These are phyloP conservation scores for Zosterops pallidus DNA, from an alignment of 2,113 vertebrate species.

Conservation along the genomic window DNA sequence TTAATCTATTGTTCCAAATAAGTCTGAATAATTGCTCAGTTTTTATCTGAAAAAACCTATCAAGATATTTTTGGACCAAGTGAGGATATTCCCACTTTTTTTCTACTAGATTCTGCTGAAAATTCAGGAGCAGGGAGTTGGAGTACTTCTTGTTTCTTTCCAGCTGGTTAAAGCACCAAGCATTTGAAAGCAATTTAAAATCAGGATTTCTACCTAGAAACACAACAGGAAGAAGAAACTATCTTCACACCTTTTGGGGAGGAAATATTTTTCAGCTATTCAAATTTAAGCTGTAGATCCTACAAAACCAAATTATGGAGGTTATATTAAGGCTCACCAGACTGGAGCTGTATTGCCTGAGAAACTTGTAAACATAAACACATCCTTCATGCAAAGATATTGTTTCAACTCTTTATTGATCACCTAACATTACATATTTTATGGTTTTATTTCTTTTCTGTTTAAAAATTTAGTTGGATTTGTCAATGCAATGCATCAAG, in stretches of 20 bases:
- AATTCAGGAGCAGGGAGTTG: not conserved
- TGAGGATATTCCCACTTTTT: not conserved
- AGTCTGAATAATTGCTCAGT: not conserved
- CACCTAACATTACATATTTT: not conserved
- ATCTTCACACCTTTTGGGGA: not conserved
- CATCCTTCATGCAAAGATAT: not conserved
- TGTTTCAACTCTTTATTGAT: not conserved
- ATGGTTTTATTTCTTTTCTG: not conserved
- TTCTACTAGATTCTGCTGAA: not conserved
- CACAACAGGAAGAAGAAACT: not conserved
- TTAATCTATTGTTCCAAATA: not conserved
- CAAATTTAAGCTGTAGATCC: not conserved
- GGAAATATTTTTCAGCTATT: not conserved
- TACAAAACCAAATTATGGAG: not conserved
- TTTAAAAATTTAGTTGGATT: not conserved
- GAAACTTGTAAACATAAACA: not conserved
- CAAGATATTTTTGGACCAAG: not conserved
- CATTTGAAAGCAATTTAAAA: not conserved
- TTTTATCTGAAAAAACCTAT: not conserved
- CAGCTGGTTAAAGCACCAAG: not conserved
- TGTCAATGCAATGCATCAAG: not conserved
- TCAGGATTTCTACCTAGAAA: not conserved
- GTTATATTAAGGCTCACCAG: not conserved
- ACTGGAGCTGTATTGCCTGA: not conserved
- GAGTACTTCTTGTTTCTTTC: not conserved